Percentiles rank a stretch among this genome's conserved stretches.
Conservation (phyloP, 1,140 invertebrate genomes). For the Zaprionus inermis region DNA sequence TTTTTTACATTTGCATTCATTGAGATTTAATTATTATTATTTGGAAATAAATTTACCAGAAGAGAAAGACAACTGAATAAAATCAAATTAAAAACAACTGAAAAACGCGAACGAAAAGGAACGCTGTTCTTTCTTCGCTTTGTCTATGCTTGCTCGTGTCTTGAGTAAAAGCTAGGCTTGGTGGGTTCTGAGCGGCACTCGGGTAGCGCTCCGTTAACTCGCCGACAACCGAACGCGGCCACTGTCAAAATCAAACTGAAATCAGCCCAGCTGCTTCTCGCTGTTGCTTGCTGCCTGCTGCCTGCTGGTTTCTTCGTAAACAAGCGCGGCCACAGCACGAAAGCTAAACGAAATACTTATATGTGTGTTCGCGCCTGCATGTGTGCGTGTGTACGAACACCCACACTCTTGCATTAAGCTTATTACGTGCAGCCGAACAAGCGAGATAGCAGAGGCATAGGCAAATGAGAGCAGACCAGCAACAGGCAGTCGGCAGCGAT, state of each 20-base stretch:
- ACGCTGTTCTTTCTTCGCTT: conserved; percentile 25
- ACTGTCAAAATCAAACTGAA: conserved; percentile 69
- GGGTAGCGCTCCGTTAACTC: conserved; percentile 43
- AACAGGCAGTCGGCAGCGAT: conserved; percentile 55
- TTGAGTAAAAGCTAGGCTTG: conserved; percentile 48
- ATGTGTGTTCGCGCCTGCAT: conserved; percentile 9
- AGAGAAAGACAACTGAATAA: conserved; percentile 28
- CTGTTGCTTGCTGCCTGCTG: background rate
- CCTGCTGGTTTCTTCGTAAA: conserved; percentile 46
- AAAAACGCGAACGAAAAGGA: conserved; percentile 54
- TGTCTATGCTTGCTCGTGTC: conserved; percentile 46
- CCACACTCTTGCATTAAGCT: conserved; percentile 62
- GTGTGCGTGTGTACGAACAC: conserved; percentile 32
- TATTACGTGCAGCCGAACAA: conserved; percentile 55
- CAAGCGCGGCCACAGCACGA: conserved; percentile 48
- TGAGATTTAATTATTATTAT: conserved; percentile 4
- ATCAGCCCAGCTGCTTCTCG: conserved; percentile 22
- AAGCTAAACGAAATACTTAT: conserved; percentile 47
- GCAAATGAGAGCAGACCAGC: conserved; percentile 49
- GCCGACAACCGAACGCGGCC: conserved; percentile 70
- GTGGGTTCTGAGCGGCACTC: conserved; percentile 43
- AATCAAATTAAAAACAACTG: conserved; percentile 35
- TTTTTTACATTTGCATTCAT: conserved; percentile 8
- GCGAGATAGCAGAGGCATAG: conserved; percentile 31
- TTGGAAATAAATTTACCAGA: conserved; percentile 50